A percentile compares a stretch with the other conserved stretches of the same genome.
These are phyloP conservation scores for Cephus runcator DNA, from an alignment of 2,888 invertebrate species.

Conservation along the genomic window DNA sequence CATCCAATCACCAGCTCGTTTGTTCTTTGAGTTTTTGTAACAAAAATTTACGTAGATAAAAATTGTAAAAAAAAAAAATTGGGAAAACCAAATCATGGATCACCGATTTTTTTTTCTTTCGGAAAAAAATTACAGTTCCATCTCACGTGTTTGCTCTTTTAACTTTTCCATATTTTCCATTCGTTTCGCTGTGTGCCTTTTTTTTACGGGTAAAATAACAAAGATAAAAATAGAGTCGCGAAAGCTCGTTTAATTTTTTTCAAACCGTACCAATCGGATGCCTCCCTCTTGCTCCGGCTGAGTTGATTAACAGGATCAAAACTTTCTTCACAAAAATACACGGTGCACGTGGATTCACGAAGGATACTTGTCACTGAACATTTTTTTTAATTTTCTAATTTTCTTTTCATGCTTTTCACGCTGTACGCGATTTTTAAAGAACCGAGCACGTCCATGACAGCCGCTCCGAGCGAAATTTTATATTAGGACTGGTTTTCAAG, in stretches of 20 bases:
- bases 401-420: background rate
- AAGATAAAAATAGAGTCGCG: background rate
- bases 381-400: background rate
- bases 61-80: background rate
- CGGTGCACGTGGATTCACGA: background rate
- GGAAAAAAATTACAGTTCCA: background rate
- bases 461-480: background rate
- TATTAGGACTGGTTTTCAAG: background rate
- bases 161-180: background rate
- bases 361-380: background rate
- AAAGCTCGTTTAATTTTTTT: background rate
- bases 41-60: background rate
- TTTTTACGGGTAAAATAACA: background rate
- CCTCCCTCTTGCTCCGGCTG: background rate
- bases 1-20: slow-evolving; percentile 16
- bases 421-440: background rate
- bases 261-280: background rate
- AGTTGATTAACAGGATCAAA: background rate
- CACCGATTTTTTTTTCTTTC: background rate
- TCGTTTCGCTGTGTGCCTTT: background rate
- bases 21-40: slow-evolving; percentile 15
- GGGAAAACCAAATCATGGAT: background rate
- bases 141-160: background rate
- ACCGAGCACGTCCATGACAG: background rate
- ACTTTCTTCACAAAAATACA: background rate